These are phyloP conservation scores for Strongylocentrotus purpuratus DNA, from an alignment of 35 echinoderm and acorn worm species.

Conservation along the genomic window DNA sequence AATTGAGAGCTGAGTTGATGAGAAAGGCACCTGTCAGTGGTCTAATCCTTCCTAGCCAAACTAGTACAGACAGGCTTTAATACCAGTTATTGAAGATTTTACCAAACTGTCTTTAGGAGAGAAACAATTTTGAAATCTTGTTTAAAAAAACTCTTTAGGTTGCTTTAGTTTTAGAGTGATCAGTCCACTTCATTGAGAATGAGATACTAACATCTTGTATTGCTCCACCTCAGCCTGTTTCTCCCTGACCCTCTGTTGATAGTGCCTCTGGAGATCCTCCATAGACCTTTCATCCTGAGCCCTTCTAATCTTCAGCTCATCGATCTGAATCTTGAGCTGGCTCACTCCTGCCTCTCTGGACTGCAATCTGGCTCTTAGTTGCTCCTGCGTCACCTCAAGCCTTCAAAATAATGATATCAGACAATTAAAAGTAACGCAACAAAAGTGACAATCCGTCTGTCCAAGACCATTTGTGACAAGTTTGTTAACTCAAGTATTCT, in stretches of 20 bases:
- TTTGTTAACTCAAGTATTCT: not conserved
- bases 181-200: not conserved
- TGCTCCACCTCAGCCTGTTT: conserved; percentile 83
- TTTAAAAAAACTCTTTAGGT: not conserved
- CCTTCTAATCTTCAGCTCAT: conserved; percentile 69
- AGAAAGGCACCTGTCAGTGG: no score
- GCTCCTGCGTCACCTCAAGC: conserved; percentile 51
- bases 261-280: conserved; percentile 80
- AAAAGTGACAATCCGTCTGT: not conserved
- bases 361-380: conserved; percentile 57
- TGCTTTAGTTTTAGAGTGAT: not conserved
- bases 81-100: no score
- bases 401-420: conserved; percentile 5
- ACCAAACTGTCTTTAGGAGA: no score
- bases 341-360: conserved; percentile 59
- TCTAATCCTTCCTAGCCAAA: no score
- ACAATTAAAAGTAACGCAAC: not conserved
- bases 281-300: conserved; percentile 55
- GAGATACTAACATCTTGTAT: conserved; percentile 69
- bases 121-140: not conserved
- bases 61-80: no score
- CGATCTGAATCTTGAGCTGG: conserved; percentile 86
- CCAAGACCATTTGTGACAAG: no score
- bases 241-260: conserved; percentile 82
- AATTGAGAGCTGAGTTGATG: no score